Evolutionary conservation across 2,888 invertebrate species (phyloP).

Genomic region (Mantis religiosa): DNA sequence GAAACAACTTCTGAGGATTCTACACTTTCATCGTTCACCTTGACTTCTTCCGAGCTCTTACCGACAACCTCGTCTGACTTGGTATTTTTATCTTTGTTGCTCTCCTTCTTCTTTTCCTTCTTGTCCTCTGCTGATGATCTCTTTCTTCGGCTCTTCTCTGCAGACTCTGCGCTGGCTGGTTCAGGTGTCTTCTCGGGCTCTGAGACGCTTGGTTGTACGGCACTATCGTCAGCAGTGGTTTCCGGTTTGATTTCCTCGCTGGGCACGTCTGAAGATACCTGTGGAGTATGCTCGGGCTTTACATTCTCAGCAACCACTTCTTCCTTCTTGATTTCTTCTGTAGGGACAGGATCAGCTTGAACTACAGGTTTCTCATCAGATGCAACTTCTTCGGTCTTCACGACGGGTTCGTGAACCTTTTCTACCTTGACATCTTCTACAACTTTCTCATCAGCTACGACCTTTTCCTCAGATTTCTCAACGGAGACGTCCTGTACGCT

Average conservation of each 20-base stretch:
- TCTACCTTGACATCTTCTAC: background rate
- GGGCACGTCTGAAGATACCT: background rate
- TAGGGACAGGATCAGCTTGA: background rate
- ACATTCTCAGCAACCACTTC: background rate
- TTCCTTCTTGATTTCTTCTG: background rate
- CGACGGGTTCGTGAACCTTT: background rate
- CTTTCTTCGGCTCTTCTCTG: background rate
- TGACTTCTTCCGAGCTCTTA: background rate
- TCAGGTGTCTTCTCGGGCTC: background rate
- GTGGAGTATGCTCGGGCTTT: background rate
- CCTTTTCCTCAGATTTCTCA: constrained; percentile 15
- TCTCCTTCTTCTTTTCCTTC: background rate
- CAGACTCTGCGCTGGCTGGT: background rate
- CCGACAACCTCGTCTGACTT: background rate
- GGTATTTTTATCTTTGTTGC: constrained; percentile 14
- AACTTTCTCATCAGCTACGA: background rate
- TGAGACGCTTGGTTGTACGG: background rate
- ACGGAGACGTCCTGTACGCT: constrained; percentile 19
- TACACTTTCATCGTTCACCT: background rate
- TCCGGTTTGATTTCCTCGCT: constrained; percentile 20
- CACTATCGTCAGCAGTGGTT: background rate
- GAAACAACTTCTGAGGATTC: constrained; percentile 22
- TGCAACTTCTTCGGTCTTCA: background rate
- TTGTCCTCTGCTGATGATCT: background rate
- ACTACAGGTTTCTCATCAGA: background rate